A percentile compares a stretch with the other conserved stretches of the same genome.
These are phyloP conservation scores for Megamerina dolium DNA, from an alignment of 2,888 invertebrate genomes.

Conservation along the genomic window DNA sequence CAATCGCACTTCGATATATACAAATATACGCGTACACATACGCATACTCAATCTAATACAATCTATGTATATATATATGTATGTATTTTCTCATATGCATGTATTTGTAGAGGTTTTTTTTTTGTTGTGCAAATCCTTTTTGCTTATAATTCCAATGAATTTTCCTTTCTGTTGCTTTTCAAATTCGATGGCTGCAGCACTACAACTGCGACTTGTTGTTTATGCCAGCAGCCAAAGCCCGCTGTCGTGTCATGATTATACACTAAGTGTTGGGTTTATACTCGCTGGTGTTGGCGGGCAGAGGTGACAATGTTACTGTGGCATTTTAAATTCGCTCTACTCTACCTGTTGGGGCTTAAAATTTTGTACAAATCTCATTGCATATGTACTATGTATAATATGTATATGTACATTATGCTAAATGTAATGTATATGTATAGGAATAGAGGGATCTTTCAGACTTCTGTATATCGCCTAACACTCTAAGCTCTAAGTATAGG, in stretches of 20 bases:
- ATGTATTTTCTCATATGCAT: not conserved
- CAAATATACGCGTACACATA: not conserved
- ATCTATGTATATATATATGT: not conserved
- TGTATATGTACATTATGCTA: no score
- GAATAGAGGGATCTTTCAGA: no score
- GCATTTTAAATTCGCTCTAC: not conserved
- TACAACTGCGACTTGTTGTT: not conserved
- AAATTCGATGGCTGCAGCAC: slow-evolving; percentile 16
- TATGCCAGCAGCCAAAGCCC: not conserved
- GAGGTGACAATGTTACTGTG: not conserved
- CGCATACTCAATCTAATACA: not conserved
- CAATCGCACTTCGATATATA: not conserved
- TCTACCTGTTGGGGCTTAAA: slow-evolving; percentile 26
- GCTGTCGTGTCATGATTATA: no score
- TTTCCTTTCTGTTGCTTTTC: slow-evolving; percentile 33
- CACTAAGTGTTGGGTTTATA: no score
- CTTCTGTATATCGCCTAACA: slow-evolving; percentile 46
- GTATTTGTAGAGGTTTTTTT: slow-evolving; percentile 4
- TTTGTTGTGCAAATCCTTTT: slow-evolving; percentile 34
- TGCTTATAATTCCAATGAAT: slow-evolving; percentile 41
- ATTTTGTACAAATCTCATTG: slow-evolving; percentile 33
- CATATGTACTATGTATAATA: slow-evolving; percentile 35
- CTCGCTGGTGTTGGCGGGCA: not conserved
- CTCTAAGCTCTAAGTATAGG: slow-evolving; percentile 34
- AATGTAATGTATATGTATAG: no score